Evolutionary conservation across 2,888 invertebrate species (phyloP), one percentile per base, ranked within the genome.

Genomic region (Pterostichus madidus): DNA sequence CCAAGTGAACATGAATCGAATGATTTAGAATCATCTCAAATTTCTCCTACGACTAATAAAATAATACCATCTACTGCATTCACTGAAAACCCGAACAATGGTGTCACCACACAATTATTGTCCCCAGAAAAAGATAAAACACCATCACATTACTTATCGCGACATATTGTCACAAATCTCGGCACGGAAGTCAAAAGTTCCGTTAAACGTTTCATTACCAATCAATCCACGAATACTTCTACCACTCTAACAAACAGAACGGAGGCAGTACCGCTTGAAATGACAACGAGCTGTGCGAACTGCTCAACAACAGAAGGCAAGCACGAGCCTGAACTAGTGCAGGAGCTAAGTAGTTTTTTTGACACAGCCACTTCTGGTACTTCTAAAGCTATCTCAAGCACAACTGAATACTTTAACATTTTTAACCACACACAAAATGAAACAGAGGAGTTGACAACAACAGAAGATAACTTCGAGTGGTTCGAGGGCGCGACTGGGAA

Each of bases 121-220:
- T 61, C 61, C 10, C n/a, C 17, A n/a, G 61, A 24, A 61, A 76
- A 78, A n/a, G 61, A 78, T 52, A 52, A 75, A 44, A 78, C 15
- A 39, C 10, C 78, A 15, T 17, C 49, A 35, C 15, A 53, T 76
- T 53, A 32, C 56, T 53, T 13, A 76, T 53, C 76, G 32, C 7
- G 31, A 53, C 76, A 59, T 6, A 8, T 39, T 39, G 8, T 39
- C 39, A 8, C 39, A 39, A 1, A 39, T 39, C 39, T 39, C 0
- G 39, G 39, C 39, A 39, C 39, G 39, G 39, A 78, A 59, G 44
- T 35, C 35, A 59, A 44, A 44, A 78, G 46, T 35, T 78, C 78
- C 11, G 10, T 39, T 0, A 56, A 59, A 59, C 78, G 59, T 15
- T 59, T 78, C 78, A 76, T 52, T n/a, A 31, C 32, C 24, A 56